A percentile compares a stretch with the other conserved stretches of the same genome.
Conservation (phyloP, 37 sponge, comb jelly and placozoan species). For the Hormiphora californensis region DNA sequence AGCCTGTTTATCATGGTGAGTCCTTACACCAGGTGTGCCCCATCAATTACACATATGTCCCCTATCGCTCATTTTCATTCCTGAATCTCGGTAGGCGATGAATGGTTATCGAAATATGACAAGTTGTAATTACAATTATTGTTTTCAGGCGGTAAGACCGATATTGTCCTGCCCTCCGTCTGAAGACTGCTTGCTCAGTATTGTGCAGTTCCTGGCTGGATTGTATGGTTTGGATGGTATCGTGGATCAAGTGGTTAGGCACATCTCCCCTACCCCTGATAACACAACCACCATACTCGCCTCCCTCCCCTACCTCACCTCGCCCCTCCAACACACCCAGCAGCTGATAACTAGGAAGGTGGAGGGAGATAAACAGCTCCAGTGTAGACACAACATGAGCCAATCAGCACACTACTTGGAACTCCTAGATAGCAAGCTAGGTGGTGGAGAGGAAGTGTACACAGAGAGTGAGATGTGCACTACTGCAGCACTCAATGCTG, state of each 20-base stretch:
- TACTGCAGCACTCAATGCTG: background rate
- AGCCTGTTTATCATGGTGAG: background rate
- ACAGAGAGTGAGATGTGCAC: background rate
- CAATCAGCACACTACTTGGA: too few relatives aligned
- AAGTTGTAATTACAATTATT: too few relatives aligned
- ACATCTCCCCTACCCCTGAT: background rate
- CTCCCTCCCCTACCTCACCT: background rate
- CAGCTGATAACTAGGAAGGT: too few relatives aligned
- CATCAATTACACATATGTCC: too few relatives aligned
- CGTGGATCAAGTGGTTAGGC: background rate
- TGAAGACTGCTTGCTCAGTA: background rate
- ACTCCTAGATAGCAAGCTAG: background rate
- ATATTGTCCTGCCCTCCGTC: background rate
- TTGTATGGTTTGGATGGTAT: background rate
- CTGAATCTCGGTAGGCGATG: too few relatives aligned
- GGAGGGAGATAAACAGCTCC: too few relatives aligned
- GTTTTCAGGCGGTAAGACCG: too few relatives aligned
- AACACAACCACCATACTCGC: background rate
- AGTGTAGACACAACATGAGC: too few relatives aligned
- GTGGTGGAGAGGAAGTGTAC: background rate
- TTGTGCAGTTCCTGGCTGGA: constrained; percentile 7
- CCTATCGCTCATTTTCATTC: too few relatives aligned
- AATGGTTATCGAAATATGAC: too few relatives aligned
- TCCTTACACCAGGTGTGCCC: too few relatives aligned
- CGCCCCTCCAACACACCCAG: too few relatives aligned